Conservation (phyloP, 1,140 invertebrate genomes). For the Zaprionus taronus region DNA sequence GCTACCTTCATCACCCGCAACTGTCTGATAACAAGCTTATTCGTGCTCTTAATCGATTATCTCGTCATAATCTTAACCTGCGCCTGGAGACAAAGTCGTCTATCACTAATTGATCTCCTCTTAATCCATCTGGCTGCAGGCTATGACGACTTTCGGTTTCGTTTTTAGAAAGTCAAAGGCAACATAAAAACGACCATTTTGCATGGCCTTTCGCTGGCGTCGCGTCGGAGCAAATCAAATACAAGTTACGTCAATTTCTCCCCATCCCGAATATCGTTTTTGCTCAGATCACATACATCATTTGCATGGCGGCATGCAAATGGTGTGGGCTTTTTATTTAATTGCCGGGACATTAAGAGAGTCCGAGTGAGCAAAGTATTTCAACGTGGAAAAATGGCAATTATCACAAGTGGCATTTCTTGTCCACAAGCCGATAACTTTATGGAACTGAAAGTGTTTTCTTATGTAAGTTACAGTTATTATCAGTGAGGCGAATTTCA, state of each 20-base stretch:
- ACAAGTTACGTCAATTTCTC: conserved; percentile 63
- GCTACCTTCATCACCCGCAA: too few species aligned
- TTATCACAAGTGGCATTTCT: conserved; percentile 25
- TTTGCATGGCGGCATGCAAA: conserved; percentile 66
- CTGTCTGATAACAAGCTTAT: conserved; percentile 5
- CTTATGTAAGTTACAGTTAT: background rate
- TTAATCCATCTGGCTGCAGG: conserved; percentile 16
- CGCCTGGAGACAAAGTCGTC: background rate
- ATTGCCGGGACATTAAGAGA: conserved; percentile 55
- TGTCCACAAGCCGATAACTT: background rate
- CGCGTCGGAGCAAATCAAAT: conserved; percentile 47
- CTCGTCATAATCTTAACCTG: background rate
- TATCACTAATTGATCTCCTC: conserved; percentile 13
- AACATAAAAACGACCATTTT: conserved; percentile 21
- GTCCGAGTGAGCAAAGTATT: conserved; percentile 22
- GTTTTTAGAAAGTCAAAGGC: conserved; percentile 58
- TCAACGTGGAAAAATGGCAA: conserved; percentile 43
- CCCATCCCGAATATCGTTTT: conserved; percentile 25
- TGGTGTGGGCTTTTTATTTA: conserved; percentile 60
- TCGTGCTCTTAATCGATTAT: background rate
- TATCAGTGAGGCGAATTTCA: background rate
- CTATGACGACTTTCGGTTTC: conserved; percentile 56
- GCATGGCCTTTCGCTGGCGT: conserved; percentile 54
- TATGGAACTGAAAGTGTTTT: conserved; percentile 9
- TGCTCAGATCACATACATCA: conserved; percentile 32